phyloP scores from a whole-genome alignment of 23 tunicate species.

The Styela plicata region DNA sequence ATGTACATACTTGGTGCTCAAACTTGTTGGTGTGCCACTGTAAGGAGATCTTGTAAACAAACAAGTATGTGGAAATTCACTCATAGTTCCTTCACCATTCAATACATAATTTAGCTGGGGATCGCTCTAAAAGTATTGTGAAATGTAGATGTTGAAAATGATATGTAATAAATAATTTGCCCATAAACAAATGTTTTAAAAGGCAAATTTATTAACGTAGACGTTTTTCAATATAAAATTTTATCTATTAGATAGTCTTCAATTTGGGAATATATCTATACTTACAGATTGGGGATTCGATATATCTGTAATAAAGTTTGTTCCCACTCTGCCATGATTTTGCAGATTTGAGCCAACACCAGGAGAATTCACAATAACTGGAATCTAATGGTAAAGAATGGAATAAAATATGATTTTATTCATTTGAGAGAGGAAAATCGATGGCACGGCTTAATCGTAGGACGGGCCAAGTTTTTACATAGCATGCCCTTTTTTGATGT shows the following conservation, averaged over 20 bases:
- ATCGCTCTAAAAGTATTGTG: neutral
- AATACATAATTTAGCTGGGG: neutral
- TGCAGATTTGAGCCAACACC: slow-evolving; percentile 76
- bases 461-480: too few species aligned
- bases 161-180: neutral
- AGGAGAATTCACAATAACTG: slow-evolving; percentile 34
- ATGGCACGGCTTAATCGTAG: too few species aligned
- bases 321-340: slow-evolving; percentile 29
- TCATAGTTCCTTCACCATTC: neutral
- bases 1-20: neutral
- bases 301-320: neutral
- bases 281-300: neutral
- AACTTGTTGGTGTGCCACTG: neutral
- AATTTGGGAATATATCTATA: neutral
- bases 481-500: too few species aligned
- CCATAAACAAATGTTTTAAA: neutral
- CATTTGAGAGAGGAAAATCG: too few species aligned
- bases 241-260: neutral
- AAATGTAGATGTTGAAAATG: neutral
- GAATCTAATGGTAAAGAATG: too few species aligned
- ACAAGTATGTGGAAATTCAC: neutral
- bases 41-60: neutral
- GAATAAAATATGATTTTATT: too few species aligned
- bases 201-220: neutral
- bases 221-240: neutral